Evolutionary conservation across 2,113 vertebrate species (phyloP), one percentile per base, ranked within the genome.

Genomic region (Phaethornis superciliosus): DNA sequence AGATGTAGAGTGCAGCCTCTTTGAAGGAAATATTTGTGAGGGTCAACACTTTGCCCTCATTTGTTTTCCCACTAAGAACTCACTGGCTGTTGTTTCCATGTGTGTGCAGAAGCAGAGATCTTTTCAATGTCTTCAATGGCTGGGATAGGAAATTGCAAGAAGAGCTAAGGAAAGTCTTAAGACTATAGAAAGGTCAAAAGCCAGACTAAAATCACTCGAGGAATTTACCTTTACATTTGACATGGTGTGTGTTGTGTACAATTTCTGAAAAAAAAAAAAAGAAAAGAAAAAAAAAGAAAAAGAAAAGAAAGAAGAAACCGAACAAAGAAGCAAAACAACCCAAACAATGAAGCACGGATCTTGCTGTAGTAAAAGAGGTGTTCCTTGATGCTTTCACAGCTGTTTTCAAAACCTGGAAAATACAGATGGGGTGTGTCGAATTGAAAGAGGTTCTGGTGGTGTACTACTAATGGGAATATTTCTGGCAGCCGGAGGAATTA

Each of bases 151-250:
- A 71, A 46, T 4, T 0, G 3, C 42, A 68, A 15, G 69, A 21
- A 60, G 17, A 67, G 78, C 74, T 23, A 11, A 54, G 77, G 23
- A n/a, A 28, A 52, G 33, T 69, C 81, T 75, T 37, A 33, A 44
- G 68, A 71, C 64, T 71, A 72, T 72, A 81, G 80, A 97, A 96
- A 94, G 93, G 95, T 96, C 93, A 96, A 90, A 94, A 95, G 80
- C 47, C 87, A 89, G n/a, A 6, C 44, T 90, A 20, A 68, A 93
- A 90, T 79, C 58, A 93, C 56, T 60, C 6, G 64, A 84, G 80
- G 76, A 90, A 69, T 74, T 91, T 89, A 63, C 88, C 85, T 95
- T 90, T 87, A 9, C 3, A 1, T 92, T 80, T 95, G 89, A 89
- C 23, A 4, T 82, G 49, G 74, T 89, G 65, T 76, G 37, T 68